Evolutionary conservation across 2,797 vertebrate species (phyloP).

Genomic region (Chrysocyon brachyurus): DNA sequence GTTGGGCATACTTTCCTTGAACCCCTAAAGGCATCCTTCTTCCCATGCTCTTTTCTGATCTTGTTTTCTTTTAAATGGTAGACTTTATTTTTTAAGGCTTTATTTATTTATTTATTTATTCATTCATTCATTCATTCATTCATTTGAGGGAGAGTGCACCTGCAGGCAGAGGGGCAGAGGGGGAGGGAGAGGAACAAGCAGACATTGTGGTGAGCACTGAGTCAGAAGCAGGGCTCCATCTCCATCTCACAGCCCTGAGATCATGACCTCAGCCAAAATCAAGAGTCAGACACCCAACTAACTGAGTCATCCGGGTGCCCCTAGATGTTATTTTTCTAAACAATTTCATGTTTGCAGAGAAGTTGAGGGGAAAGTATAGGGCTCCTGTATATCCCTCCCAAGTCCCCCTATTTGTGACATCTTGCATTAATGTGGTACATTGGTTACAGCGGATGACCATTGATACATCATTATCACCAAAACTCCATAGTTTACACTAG

Average conservation of each 20-base stretch:
- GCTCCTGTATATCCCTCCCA: neutral
- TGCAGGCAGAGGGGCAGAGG: neutral
- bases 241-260: neutral
- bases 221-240: neutral
- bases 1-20: neutral
- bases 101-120: neutral
- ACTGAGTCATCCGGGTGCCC: neutral
- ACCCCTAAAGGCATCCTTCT: neutral
- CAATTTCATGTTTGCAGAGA: conserved; percentile 23
- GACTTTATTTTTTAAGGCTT: neutral
- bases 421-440: neutral
- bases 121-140: neutral
- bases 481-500: neutral
- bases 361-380: neutral
- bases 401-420: neutral
- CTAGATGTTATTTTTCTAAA: neutral
- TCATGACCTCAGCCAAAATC: neutral
- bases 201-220: neutral
- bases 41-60: neutral
- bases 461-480: neutral
- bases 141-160: neutral
- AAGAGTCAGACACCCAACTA: neutral
- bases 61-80: conserved; percentile 35
- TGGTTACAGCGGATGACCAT: neutral
- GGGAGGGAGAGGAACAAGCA: too few species aligned